Evolutionary conservation across 2,797 vertebrate species (phyloP).

Genomic region (Glossophaga mutica): DNA sequence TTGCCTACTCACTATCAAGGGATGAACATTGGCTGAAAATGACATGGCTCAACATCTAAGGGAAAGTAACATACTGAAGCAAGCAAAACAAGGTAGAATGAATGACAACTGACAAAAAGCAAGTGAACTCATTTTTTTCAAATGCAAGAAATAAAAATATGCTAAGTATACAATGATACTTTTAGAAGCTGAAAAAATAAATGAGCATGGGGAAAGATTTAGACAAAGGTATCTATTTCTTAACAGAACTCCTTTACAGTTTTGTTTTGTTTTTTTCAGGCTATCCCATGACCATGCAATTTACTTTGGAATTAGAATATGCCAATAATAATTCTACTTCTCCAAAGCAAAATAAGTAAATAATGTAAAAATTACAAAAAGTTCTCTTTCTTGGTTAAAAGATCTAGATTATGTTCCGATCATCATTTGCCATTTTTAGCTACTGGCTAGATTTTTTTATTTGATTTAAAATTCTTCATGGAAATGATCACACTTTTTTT

Average conservation of each 20-base stretch:
- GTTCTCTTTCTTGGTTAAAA: neutral
- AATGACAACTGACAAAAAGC: constrained; percentile 82
- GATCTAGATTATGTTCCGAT: constrained; percentile 25
- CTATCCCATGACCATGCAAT: neutral
- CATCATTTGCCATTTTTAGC: constrained; percentile 4
- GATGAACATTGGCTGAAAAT: constrained; percentile 79
- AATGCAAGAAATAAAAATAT: constrained; percentile 80
- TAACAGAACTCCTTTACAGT: neutral
- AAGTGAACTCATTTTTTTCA: constrained; percentile 78
- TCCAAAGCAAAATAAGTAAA: constrained; percentile 21
- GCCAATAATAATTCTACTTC: neutral
- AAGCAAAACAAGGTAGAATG: constrained; percentile 81
- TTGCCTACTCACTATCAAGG: constrained; percentile 78
- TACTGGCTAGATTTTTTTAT: neutral
- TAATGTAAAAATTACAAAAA: constrained; percentile 23
- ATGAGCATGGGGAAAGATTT: constrained; percentile 53
- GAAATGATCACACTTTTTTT: constrained; percentile 18
- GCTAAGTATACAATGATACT: constrained; percentile 73
- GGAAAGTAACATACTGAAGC: constrained; percentile 79
- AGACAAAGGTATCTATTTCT: neutral
- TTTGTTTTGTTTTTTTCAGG: neutral
- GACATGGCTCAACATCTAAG: constrained; percentile 79
- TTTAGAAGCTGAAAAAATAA: constrained; percentile 76
- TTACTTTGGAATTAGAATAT: neutral
- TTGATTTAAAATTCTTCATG: constrained; percentile 19